Conservation (phyloP, 2,797 vertebrate species). For the Hephaestus fuliginosus region DNA sequence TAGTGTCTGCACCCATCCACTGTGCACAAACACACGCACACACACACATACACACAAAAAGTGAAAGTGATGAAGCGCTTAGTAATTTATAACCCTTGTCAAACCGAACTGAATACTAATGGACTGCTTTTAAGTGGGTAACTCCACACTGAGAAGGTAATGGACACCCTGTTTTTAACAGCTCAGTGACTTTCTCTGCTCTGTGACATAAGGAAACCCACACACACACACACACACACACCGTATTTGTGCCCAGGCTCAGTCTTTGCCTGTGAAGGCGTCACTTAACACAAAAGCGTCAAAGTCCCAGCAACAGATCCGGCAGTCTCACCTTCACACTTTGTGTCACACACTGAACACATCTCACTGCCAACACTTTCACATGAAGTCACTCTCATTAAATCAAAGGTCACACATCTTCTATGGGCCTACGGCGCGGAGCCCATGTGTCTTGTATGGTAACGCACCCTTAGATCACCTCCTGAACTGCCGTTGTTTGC, state of each 20-base stretch:
- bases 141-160: slow-evolving; percentile 70
- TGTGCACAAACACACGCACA: background rate
- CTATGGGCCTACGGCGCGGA: slow-evolving; percentile 16
- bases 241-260: slow-evolving; percentile 12
- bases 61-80: slow-evolving; percentile 71
- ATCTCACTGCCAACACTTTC: slow-evolving; percentile 36
- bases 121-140: slow-evolving; percentile 75
- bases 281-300: slow-evolving; percentile 42
- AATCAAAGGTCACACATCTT: slow-evolving; percentile 51
- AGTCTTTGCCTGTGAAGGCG: background rate
- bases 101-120: slow-evolving; percentile 72
- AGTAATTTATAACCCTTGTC: slow-evolving; percentile 71
- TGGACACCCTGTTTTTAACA: slow-evolving; percentile 70
- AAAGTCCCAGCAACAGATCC: slow-evolving; percentile 42
- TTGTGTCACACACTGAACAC: slow-evolving; percentile 38
- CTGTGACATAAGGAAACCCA: slow-evolving; percentile 45
- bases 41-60: slow-evolving; percentile 31
- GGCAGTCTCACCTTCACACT: slow-evolving; percentile 64
- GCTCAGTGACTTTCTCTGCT: slow-evolving; percentile 70
- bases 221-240: slow-evolving; percentile 26
- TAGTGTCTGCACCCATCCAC: slow-evolving; percentile 6
- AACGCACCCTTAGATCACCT: slow-evolving; percentile 37
- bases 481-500: slow-evolving; percentile 62
- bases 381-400: slow-evolving; percentile 54
- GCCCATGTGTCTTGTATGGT: slow-evolving; percentile 18